Evolutionary conservation across 37 sponge, comb jelly and placozoan genomes (phyloP).

Genomic region (Oopsacas minuta): DNA sequence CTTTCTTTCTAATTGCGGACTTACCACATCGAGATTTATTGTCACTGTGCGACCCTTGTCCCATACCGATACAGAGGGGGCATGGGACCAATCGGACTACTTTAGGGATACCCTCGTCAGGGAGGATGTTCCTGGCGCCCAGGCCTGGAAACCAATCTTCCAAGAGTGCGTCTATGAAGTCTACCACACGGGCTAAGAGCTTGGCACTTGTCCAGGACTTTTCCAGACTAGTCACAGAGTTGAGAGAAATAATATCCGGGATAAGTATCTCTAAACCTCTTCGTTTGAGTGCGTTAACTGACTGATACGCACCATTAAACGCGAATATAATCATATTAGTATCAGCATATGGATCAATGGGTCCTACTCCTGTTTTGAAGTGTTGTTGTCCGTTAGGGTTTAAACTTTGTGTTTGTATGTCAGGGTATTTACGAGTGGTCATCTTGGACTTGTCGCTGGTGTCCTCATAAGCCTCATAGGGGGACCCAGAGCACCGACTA

Average conservation of each 20-base stretch:
- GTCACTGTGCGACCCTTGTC: not conserved
- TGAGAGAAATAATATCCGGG: slow-evolving; percentile 42
- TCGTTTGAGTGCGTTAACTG: slow-evolving; percentile 34
- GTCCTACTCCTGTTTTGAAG: not conserved
- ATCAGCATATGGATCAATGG: slow-evolving; percentile 43
- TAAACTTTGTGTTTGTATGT: not conserved
- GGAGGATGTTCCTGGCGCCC: slow-evolving; percentile 34
- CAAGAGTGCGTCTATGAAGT: slow-evolving; percentile 56
- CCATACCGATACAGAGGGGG: slow-evolving; percentile 47
- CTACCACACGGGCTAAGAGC: slow-evolving; percentile 40
- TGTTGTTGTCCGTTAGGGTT: slow-evolving; percentile 12
- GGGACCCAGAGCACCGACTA: slow-evolving; percentile 32
- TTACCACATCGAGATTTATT: not conserved
- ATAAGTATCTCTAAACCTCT: slow-evolving; percentile 56
- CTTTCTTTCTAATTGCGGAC: slow-evolving; percentile 7
- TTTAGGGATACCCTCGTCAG: slow-evolving; percentile 39
- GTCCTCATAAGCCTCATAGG: slow-evolving; percentile 2
- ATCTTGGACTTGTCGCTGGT: not conserved
- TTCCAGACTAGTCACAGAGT: slow-evolving; percentile 27
- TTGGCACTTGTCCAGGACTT: slow-evolving; percentile 56
- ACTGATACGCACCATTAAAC: slow-evolving; percentile 34
- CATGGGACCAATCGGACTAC: slow-evolving; percentile 74
- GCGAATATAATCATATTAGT: slow-evolving; percentile 44
- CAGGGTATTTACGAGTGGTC: not conserved
- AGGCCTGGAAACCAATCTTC: slow-evolving; percentile 91